A percentile compares a stretch with the other conserved stretches of the same genome.
These are phyloP conservation scores for Syngnathus typhle DNA, from an alignment of 2,113 vertebrate genomes.

Conservation along the genomic window DNA sequence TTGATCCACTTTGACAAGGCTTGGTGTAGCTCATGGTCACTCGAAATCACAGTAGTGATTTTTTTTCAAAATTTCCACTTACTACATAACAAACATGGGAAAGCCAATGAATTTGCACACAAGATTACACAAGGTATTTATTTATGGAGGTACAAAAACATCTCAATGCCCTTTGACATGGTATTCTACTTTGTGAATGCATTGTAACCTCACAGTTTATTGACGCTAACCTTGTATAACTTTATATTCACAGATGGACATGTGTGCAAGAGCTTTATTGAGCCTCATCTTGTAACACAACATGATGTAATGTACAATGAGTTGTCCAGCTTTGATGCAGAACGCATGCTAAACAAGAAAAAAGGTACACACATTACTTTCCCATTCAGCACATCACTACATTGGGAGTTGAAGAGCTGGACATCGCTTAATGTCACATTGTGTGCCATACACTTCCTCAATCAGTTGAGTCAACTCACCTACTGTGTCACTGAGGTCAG, in stretches of 20 bases:
- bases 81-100: too few species aligned
- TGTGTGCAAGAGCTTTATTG: neutral
- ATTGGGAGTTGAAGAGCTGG: constrained; percentile 29
- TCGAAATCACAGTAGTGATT: constrained; percentile 61
- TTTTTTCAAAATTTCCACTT: constrained; percentile 7
- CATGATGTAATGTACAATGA: neutral
- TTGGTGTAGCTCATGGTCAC: constrained; percentile 4
- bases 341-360: constrained; percentile 21
- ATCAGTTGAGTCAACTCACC: constrained; percentile 12
- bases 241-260: neutral
- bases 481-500: constrained; percentile 46
- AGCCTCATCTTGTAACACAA: neutral
- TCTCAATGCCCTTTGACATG: neutral
- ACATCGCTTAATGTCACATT: constrained; percentile 27
- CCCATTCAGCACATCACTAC: constrained; percentile 38
- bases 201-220: neutral
- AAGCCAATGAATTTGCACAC: neutral
- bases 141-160: neutral
- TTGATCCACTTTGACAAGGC: constrained; percentile 47
- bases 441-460: constrained; percentile 40
- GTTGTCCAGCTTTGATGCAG: constrained; percentile 1
- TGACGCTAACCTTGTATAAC: neutral
- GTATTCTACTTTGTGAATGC: neutral
- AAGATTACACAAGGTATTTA: too few species aligned
- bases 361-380: constrained; percentile 23